These are phyloP conservation scores for Cygnus olor DNA, from an alignment of 2,797 vertebrate genomes.

Conservation along the genomic window DNA sequence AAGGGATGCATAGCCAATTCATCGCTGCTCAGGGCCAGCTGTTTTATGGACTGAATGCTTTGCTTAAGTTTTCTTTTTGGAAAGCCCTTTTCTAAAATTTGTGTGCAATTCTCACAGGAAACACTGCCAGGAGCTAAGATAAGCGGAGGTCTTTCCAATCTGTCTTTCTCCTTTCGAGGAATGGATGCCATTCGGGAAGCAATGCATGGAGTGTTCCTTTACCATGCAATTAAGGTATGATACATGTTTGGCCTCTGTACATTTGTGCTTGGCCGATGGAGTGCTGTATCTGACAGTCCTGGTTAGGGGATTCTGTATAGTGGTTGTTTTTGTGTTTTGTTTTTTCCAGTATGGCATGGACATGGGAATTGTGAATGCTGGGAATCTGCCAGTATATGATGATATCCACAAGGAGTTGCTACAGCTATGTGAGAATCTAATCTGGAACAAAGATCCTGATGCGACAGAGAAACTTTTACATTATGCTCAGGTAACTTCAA, in stretches of 20 bases:
- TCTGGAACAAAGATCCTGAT: constrained; percentile 93
- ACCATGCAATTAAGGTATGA: constrained; percentile 93
- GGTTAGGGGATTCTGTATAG: background rate
- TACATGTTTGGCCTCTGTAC: background rate
- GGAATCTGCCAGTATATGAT: constrained; percentile 93
- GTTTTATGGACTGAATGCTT: background rate
- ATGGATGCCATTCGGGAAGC: constrained; percentile 96
- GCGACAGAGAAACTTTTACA: constrained; percentile 93
- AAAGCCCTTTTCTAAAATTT: background rate
- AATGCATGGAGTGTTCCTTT: constrained; percentile 96
- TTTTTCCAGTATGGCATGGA: constrained; percentile 90
- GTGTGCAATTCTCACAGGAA: constrained; percentile 77
- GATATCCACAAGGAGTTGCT: constrained; percentile 93
- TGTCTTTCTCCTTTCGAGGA: constrained; percentile 97
- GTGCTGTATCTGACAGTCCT: background rate
- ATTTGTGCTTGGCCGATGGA: background rate
- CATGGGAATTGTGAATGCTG: constrained; percentile 99
- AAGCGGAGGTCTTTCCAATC: constrained; percentile 96
- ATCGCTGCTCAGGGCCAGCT: background rate
- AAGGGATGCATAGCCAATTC: background rate
- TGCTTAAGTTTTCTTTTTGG: background rate
- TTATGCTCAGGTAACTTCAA: constrained; percentile 89
- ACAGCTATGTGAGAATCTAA: constrained; percentile 91
- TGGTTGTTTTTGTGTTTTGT: background rate
- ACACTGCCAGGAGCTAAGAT: constrained; percentile 88